Evolutionary conservation across 1,140 invertebrate genomes (phyloP), one percentile per base, ranked within the genome.

Genomic region (Drosophila orosa): DNA sequence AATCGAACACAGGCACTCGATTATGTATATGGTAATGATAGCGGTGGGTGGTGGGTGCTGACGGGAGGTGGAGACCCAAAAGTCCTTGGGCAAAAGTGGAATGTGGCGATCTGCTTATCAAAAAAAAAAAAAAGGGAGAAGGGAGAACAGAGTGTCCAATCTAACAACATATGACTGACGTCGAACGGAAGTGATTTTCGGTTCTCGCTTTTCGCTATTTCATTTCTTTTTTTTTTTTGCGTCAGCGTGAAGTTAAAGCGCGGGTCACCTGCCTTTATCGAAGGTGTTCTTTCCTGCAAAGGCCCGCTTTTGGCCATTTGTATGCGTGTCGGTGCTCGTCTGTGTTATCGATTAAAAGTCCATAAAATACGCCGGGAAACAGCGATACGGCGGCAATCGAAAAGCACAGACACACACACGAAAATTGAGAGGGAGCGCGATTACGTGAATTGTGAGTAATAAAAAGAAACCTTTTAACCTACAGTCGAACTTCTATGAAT

Each of bases 1-100:
- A 87, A 87, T 87, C 84, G 83, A 87, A 89, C 79, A 83, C 85
- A 83, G 85, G 85, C 80, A 58, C 25, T 74, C 76, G 61, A 74
- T 80, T 77, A 80, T 68, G 73, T 80, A 75, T 85, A 87, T 85
- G 78, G 61, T 81, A 85, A 82, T 85, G 74, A 69, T 86, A 78
- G 44, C 44, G 15, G 19, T 17, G 50, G 40, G 22, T 25, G 39
- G n/a, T 69, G 61, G 60, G 39, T 24, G 17, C 22, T 8, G 48
- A 25, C 15, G 67, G 24, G 33, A n/a, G 35, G 10, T 22, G 10
- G 10, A 56, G n/a, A 52, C 45, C 24, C 31, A 24, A 35, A 39
- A 40, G 66, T 52, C 76, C 68, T 62, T 67, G 68, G 60, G 17
- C 54, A 68, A 60, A 56, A 42, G 9, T 27, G 22, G 44, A 44